These are phyloP conservation scores for Pseudococcus jackbeardsleyi DNA, from an alignment of 2,888 invertebrate genomes.

Conservation along the genomic window DNA sequence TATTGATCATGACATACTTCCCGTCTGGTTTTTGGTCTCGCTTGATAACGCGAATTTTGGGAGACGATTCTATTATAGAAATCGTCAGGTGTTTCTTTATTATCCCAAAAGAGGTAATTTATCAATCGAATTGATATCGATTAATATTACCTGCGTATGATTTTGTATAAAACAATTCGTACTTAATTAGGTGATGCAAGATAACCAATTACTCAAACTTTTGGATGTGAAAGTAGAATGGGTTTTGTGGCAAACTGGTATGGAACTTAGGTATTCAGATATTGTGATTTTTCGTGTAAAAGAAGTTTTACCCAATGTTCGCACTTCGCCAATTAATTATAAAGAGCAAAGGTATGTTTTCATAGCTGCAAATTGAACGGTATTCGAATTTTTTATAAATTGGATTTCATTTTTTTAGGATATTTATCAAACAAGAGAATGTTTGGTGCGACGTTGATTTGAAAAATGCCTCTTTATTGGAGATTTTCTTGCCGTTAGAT, in stretches of 20 bases:
- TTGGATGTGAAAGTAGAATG: slow-evolving; percentile 76
- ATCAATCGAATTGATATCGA: not conserved
- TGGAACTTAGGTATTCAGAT: slow-evolving; percentile 87
- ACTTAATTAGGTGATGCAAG: slow-evolving; percentile 74
- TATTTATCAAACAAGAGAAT: slow-evolving; percentile 82
- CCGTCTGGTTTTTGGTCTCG: slow-evolving; percentile 99
- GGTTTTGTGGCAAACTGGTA: slow-evolving; percentile 94
- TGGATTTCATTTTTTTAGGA: slow-evolving; percentile 60
- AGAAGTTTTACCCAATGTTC: slow-evolving; percentile 77
- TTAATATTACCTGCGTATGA: not conserved
- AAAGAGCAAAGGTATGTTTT: slow-evolving; percentile 69
- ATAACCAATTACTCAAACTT: slow-evolving; percentile 75
- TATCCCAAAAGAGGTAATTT: slow-evolving; percentile 77
- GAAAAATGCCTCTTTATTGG: slow-evolving; percentile 84
- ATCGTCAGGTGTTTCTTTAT: slow-evolving; percentile 81
- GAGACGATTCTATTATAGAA: slow-evolving; percentile 87
- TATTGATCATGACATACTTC: slow-evolving; percentile 95
- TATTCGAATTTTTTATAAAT: slow-evolving; percentile 1
- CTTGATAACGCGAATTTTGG: slow-evolving; percentile 90
- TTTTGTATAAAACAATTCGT: not conserved
- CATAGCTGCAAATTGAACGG: not conserved
- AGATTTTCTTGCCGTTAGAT: slow-evolving; percentile 85
- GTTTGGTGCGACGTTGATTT: slow-evolving; percentile 88
- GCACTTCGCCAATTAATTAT: slow-evolving; percentile 74
- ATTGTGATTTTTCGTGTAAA: slow-evolving; percentile 83